Evolutionary conservation across 2,797 vertebrate species (phyloP).

Genomic region (Melanotaenia pygmaea): DNA sequence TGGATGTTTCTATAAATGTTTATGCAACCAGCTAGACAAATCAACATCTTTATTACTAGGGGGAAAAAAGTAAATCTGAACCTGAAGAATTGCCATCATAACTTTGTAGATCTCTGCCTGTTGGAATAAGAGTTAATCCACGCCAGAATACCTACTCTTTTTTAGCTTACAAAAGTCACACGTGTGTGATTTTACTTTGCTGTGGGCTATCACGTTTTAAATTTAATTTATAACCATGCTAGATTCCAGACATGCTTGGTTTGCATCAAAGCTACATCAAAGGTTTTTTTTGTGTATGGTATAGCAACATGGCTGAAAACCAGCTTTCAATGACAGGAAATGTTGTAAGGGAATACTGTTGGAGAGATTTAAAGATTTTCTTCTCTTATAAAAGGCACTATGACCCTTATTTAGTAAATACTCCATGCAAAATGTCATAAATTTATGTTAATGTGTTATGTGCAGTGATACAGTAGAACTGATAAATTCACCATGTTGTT

Average conservation of each 20-base stretch:
- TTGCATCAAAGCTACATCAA: neutral
- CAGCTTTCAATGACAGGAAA: neutral
- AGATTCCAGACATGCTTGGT: neutral
- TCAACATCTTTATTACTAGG: no score
- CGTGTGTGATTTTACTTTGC: neutral
- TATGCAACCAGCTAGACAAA: no score
- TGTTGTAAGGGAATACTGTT: neutral
- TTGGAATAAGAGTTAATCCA: neutral
- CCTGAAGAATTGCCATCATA: no score
- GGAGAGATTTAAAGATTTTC: neutral
- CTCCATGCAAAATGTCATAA: neutral
- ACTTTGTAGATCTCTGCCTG: no score
- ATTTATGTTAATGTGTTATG: neutral
- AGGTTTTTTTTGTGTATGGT: neutral
- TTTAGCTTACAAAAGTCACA: constrained; percentile 1
- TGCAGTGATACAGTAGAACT: no score
- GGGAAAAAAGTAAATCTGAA: no score
- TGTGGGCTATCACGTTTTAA: neutral
- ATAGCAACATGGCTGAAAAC: neutral
- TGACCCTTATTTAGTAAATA: neutral
- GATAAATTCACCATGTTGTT: constrained; percentile 2
- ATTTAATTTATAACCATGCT: neutral
- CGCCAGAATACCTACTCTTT: neutral
- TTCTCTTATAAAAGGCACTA: neutral
- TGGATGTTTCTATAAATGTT: no score